phyloP scores from a whole-genome alignment of 53 echinoderm and acorn worm species.

The Stichopus horrens region DNA sequence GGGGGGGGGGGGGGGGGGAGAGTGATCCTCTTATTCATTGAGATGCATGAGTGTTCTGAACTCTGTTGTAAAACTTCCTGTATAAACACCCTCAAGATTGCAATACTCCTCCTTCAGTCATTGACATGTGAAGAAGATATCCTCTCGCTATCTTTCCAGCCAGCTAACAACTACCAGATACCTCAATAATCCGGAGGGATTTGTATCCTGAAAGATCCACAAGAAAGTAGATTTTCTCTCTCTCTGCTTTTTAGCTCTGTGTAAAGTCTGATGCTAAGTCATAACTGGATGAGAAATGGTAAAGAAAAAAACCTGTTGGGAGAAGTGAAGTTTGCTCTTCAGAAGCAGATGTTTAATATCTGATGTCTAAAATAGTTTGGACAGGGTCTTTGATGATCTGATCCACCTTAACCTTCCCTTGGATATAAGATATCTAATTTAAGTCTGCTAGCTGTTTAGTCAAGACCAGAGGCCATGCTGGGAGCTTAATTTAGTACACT shows the following conservation, averaged over 20 bases:
- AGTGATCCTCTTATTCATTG: no score
- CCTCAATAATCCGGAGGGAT: constrained; percentile 37
- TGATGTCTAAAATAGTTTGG: constrained; percentile 22
- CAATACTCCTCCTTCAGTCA: neutral
- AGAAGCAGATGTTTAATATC: constrained; percentile 38
- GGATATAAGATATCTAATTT: constrained; percentile 38
- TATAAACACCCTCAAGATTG: constrained; percentile 11
- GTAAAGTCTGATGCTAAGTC: no score
- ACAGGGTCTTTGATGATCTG: constrained; percentile 17
- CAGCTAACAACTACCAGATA: constrained; percentile 31
- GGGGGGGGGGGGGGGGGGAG: no score
- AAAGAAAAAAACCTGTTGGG: no score
- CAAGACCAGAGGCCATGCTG: constrained; percentile 36
- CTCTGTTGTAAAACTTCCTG: constrained; percentile 4
- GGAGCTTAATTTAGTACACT: constrained; percentile 43
- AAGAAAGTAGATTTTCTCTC: neutral
- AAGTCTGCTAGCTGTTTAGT: constrained; percentile 23
- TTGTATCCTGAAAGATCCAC: constrained; percentile 8
- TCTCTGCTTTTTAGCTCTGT: neutral
- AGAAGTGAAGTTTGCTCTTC: neutral
- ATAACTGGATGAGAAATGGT: no score
- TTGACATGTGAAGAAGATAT: constrained; percentile 13
- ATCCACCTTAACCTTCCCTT: constrained; percentile 17
- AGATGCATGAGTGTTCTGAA: neutral
- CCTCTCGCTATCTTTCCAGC: neutral